Conservation (phyloP, 2,113 vertebrate genomes). For the Eidolon helvum region DNA sequence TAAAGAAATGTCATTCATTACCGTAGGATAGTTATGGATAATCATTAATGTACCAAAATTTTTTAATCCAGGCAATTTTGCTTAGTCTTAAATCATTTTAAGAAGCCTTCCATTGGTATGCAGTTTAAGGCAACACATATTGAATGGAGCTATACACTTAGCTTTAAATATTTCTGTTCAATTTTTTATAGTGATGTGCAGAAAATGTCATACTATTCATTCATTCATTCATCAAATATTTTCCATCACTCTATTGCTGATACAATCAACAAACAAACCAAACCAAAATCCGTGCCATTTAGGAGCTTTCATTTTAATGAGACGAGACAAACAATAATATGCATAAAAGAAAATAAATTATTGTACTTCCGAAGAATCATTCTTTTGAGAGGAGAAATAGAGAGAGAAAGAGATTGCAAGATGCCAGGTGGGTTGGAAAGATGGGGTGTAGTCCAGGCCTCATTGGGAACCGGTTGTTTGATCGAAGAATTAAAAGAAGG, state of each 20-base stretch:
- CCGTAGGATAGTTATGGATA: neutral
- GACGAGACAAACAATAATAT: neutral
- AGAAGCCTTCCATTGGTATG: neutral
- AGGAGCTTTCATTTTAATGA: neutral
- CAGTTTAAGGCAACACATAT: neutral
- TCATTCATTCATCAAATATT: neutral
- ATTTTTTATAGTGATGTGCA: neutral
- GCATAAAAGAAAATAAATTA: neutral
- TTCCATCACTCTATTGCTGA: neutral
- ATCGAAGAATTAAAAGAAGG: neutral
- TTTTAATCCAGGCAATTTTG: neutral
- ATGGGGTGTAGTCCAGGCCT: neutral
- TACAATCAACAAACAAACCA: neutral
- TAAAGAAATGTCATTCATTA: neutral
- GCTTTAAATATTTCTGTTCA: neutral
- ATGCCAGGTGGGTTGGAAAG: neutral
- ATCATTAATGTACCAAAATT: neutral
- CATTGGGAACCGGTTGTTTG: neutral
- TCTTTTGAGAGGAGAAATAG: neutral
- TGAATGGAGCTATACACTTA: neutral
- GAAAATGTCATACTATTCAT: neutral
- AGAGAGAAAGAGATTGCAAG: neutral
- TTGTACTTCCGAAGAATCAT: neutral
- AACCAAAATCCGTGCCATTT: neutral
- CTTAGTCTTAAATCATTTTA: neutral